Base-by-base conservation (phyloP, 1,140 invertebrate genomes). In the Prorops nasuta region DNA sequence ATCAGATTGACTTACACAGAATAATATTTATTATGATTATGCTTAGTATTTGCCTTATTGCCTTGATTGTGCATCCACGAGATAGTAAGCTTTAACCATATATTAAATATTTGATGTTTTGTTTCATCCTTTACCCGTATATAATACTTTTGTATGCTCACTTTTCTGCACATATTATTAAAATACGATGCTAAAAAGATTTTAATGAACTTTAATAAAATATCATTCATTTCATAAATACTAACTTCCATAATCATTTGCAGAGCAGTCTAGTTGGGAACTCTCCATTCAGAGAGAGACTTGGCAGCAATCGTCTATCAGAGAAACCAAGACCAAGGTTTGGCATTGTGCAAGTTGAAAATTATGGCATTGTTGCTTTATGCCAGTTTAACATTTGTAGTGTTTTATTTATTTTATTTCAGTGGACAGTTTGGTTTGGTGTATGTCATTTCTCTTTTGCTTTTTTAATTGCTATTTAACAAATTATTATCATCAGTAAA, bases 291-390 rank as follows among this genome's bases (percentile, higher is more conserved):
- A 81, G 91, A 66, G 91, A 94, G 77, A 83, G 90, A 51, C 82
- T 92, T 37, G 90, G 89, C 68, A 93, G 91, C 79, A 92, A 91
- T 67, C 83, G 90, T 21, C 78, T 91, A 56, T 84, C 87, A 41
- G 91, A 93, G 68, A 86, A 89, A 65, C 86, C 88, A 60, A 77
- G 90, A 77, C 86, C 89, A 71, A 87, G 89, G 85, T 90, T 86
- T 78, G 84, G 83, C 69, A 60, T 63, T 61, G 44, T 55, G 56
- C 55, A 49, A 38, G 56, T 60, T 61, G 54, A 56, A 44, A 54
- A 48, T 55, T 61, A 58, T 49, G 48, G 24, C 54, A 55, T 54
- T 54, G 35, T 53, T 58, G 54, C 58, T 60, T 61, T 49, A 9
- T 40, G 46, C 46, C 47, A 48, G 42, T 43, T 22, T 60, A 48